Evolutionary conservation across 2,888 invertebrate species (phyloP), one percentile per base, ranked within the genome.

Genomic region (Camptogramma bilineatum): DNA sequence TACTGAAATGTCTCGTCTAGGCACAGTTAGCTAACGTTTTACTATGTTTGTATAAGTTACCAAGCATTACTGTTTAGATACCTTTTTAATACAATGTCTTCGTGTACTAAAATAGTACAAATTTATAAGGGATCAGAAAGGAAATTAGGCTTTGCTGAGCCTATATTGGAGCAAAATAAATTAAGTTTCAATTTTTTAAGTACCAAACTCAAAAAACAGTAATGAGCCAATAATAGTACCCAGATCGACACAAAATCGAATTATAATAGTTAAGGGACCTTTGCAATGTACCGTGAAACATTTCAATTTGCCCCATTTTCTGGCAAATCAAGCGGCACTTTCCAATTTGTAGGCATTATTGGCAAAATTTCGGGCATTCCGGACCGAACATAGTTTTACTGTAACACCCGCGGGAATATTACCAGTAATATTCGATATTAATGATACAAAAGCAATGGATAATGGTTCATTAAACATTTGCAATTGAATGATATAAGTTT

Each of bases 291-390:
- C 79, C 87, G 80, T 86, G 81, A 83, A 89, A 77, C 77, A 80
- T 83, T 83, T 87, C 87, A 89, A 87, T 89, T 87, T 85, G 74
- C 78, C 80, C 73, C 80, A 80, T 85, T 83, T 78, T 82, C 78
- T 77, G 81, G 77, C 80, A 87, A 90, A 87, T 87, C 85, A 88
- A 83, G 79, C 87, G 85, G 77, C 75, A 78, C 81, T 77, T 75
- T 77, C 78, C 84, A 86, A 87, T 84, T 87, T 87, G 79, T 81
- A 70, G 75, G 70, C 79, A 85, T 87, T 85, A 89, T 81, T 82
- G 79, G 75, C 77, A 76, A 85, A 86, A 86, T 85, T 87, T 84
- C 74, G 77, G 76, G 78, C 76, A 84, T 81, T 82, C 77, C 77
- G 70, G 71, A 71, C 76, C 77, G 73, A 76, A 76, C 77, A 81